A percentile compares a stretch with the other conserved stretches of the same genome.
These are phyloP conservation scores for Brachyptera risi DNA, from an alignment of 2,888 invertebrate species.

Conservation along the genomic window DNA sequence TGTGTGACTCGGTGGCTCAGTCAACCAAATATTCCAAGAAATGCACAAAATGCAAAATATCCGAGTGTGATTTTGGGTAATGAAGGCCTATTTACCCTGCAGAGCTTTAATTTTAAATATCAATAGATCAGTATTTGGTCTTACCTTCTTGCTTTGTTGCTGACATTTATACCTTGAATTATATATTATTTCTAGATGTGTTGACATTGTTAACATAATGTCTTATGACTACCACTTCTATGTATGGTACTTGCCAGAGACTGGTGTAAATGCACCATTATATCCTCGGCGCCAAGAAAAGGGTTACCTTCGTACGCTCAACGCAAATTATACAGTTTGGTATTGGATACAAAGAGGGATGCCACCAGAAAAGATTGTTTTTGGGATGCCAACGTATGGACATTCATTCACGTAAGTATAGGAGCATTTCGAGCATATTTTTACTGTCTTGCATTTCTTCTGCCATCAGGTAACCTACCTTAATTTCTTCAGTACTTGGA, in stretches of 20 bases:
- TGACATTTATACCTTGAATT: background rate
- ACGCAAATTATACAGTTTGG: slow-evolving; percentile 75
- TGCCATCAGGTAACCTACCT: too few relatives aligned
- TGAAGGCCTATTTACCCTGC: too few relatives aligned
- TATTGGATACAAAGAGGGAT: slow-evolving; percentile 76
- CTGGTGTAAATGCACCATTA: slow-evolving; percentile 80
- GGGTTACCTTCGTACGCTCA: slow-evolving; percentile 64
- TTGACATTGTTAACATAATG: slow-evolving; percentile 88
- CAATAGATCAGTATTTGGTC: too few relatives aligned
- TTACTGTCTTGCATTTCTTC: too few relatives aligned
- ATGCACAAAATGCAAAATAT: too few relatives aligned
- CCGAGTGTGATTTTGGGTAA: too few relatives aligned
- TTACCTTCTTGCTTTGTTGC: too few relatives aligned
- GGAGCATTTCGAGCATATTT: too few relatives aligned
- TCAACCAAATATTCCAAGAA: too few relatives aligned
- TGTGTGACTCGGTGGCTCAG: too few relatives aligned
- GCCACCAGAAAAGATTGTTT: slow-evolving; percentile 68
- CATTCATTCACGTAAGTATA: slow-evolving; percentile 63
- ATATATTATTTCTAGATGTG: slow-evolving; percentile 50
- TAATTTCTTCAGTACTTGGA: background rate
- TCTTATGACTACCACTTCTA: slow-evolving; percentile 86
- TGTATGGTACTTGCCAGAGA: slow-evolving; percentile 70
- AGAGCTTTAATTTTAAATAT: too few relatives aligned
- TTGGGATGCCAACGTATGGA: slow-evolving; percentile 86
- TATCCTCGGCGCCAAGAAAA: slow-evolving; percentile 57